A percentile compares a stretch with the other conserved stretches of the same genome.
Conservation (phyloP, 2,888 invertebrate genomes). For the Ormia ochracea region DNA sequence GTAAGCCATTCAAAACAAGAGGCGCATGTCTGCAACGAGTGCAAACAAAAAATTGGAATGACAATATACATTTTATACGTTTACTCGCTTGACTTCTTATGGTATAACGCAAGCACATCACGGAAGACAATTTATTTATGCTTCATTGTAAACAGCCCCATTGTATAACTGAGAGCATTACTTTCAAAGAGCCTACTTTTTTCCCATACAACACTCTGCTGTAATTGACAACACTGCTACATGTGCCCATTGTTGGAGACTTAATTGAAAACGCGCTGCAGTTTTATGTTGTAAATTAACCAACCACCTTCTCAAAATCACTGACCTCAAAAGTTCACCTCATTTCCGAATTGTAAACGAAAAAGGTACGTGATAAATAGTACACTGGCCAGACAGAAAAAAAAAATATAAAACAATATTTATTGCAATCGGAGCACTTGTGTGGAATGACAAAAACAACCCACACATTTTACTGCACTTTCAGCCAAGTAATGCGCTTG, state of each 20-base stretch:
- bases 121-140: too few species aligned
- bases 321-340: slow-evolving; percentile 61
- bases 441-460: slow-evolving; percentile 18
- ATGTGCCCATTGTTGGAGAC: neutral
- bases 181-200: too few species aligned
- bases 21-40: too few species aligned
- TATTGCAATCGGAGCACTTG: slow-evolving; percentile 13
- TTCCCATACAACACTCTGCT: neutral
- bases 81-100: too few species aligned
- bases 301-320: slow-evolving; percentile 54
- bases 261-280: neutral
- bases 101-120: too few species aligned
- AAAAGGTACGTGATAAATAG: slow-evolving; percentile 38
- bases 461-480: slow-evolving; percentile 26
- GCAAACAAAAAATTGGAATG: too few species aligned
- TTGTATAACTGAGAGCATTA: too few species aligned
- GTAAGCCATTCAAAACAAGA: too few species aligned
- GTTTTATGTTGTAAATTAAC: slow-evolving; percentile 6
- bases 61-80: too few species aligned
- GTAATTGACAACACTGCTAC: slow-evolving; percentile 37
- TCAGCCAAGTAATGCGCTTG: neutral
- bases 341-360: slow-evolving; percentile 54
- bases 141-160: too few species aligned
- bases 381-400: neutral
- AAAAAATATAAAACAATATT: neutral